Percentiles rank a stretch among this genome's conserved stretches.
phyloP scores from a whole-genome alignment of 2,113 vertebrate species.

The Corapipo altera region DNA sequence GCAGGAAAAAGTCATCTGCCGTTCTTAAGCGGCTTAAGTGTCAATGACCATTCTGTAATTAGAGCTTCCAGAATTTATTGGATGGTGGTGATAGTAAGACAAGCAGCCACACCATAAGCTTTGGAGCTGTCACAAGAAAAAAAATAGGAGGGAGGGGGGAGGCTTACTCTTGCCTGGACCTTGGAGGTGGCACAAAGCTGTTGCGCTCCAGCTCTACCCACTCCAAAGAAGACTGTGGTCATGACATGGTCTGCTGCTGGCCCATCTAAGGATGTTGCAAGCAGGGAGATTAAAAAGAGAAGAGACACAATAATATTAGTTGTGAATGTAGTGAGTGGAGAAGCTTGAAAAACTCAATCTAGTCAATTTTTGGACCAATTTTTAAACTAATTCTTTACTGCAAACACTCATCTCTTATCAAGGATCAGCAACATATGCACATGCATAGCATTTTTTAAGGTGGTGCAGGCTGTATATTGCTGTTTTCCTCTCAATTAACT shows the following conservation, averaged over 20 bases:
- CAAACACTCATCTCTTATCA: conserved; percentile 68
- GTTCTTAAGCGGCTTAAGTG: neutral
- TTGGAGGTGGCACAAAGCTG: neutral
- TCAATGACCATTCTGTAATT: neutral
- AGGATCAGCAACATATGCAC: conserved; percentile 73
- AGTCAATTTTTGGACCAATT: conserved; percentile 16
- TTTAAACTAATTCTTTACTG: conserved; percentile 34
- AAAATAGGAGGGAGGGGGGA: neutral
- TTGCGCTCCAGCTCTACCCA: fast-evolving
- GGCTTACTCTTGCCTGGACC: neutral
- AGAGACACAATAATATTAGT: neutral
- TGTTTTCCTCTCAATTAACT: conserved; percentile 89
- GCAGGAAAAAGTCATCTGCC: neutral
- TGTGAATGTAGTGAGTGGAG: neutral
- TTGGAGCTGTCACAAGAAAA: neutral
- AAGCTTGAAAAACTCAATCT: neutral
- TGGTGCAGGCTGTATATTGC: conserved; percentile 77
- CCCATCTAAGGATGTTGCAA: neutral
- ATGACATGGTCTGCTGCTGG: fast-evolving
- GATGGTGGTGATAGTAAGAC: neutral
- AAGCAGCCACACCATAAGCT: neutral
- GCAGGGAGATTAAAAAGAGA: neutral
- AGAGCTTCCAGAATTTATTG: neutral
- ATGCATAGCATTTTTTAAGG: conserved; percentile 66
- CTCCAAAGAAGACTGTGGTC: neutral